phyloP scores from a whole-genome alignment of 2,797 vertebrate species.

The Pangasius larnaudii region DNA sequence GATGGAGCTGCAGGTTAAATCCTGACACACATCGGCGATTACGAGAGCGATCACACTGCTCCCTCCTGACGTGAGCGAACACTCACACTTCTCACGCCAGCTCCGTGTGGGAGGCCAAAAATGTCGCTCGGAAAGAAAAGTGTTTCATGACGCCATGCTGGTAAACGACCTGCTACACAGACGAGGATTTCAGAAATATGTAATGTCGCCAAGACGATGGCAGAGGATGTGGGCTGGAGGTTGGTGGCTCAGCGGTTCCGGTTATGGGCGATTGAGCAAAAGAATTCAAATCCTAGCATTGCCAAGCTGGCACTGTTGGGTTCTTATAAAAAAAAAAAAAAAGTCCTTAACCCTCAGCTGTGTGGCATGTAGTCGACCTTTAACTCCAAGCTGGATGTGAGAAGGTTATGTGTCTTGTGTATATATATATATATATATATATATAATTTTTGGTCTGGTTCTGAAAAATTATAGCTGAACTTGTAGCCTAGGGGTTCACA shows the following conservation, averaged over 20 bases:
- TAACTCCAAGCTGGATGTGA: background rate
- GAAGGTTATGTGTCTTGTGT: background rate
- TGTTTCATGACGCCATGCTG: background rate
- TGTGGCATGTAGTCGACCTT: background rate
- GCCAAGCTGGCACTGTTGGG: background rate
- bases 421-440: too few relatives aligned
- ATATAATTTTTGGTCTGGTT: background rate
- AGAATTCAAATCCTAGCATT: background rate
- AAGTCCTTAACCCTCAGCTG: background rate
- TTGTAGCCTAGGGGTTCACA: background rate
- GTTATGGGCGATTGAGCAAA: background rate
- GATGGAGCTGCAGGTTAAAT: slow-evolving; percentile 27
- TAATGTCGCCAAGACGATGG: background rate
- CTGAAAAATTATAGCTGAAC: background rate
- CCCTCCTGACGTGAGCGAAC: background rate
- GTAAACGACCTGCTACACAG: background rate
- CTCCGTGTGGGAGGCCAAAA: slow-evolving; percentile 9
- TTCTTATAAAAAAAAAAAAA: background rate
- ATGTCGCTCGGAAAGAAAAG: slow-evolving; percentile 10
- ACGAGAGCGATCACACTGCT: background rate
- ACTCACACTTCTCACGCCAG: background rate
- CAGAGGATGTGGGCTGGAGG: background rate
- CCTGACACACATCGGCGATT: slow-evolving; percentile 1
- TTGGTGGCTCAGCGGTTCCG: background rate
- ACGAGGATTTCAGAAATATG: background rate